These are phyloP conservation scores for Eublepharis macularius DNA, from an alignment of 2,113 vertebrate species.

Conservation along the genomic window DNA sequence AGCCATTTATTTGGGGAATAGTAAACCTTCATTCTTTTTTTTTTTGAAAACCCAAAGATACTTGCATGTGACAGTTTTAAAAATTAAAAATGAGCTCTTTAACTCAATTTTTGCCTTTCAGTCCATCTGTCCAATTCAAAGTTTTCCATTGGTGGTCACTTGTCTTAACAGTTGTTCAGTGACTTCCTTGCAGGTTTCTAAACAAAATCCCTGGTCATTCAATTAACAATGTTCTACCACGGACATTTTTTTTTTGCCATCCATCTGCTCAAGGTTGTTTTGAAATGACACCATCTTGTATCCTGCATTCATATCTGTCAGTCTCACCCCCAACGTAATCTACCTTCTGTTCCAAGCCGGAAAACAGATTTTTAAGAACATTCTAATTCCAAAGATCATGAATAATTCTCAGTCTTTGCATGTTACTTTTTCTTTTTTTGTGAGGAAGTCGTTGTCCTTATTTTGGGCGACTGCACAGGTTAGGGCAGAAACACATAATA, in stretches of 20 bases:
- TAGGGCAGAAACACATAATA: no score
- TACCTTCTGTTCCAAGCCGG: slow-evolving; percentile 68
- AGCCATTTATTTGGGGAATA: neutral
- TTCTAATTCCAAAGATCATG: neutral
- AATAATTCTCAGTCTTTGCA: neutral
- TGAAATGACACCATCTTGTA: slow-evolving; percentile 61
- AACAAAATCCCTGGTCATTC: slow-evolving; percentile 58
- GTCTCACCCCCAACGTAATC: slow-evolving; percentile 51
- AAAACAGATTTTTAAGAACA: slow-evolving; percentile 62
- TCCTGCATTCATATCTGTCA: slow-evolving; percentile 62
- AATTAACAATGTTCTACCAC: slow-evolving; percentile 64
- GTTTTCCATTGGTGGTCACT: slow-evolving; percentile 39
- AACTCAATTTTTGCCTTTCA: slow-evolving; percentile 44
- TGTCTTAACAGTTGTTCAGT: slow-evolving; percentile 59
- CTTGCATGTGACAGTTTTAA: slow-evolving; percentile 29
- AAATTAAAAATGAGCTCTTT: slow-evolving; percentile 9
- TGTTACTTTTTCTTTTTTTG: slow-evolving; percentile 4
- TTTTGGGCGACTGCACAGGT: no score
- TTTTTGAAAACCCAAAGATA: neutral
- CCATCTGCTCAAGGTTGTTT: slow-evolving; percentile 70
- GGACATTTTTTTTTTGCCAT: slow-evolving; percentile 36
- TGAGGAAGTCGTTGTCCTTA: slow-evolving; percentile 42
- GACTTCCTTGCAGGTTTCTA: slow-evolving; percentile 51
- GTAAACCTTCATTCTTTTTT: no score
- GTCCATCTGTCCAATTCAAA: slow-evolving; percentile 51